Conservation (phyloP, 2,797 vertebrate genomes). For the Mormyrops attenuatus region DNA sequence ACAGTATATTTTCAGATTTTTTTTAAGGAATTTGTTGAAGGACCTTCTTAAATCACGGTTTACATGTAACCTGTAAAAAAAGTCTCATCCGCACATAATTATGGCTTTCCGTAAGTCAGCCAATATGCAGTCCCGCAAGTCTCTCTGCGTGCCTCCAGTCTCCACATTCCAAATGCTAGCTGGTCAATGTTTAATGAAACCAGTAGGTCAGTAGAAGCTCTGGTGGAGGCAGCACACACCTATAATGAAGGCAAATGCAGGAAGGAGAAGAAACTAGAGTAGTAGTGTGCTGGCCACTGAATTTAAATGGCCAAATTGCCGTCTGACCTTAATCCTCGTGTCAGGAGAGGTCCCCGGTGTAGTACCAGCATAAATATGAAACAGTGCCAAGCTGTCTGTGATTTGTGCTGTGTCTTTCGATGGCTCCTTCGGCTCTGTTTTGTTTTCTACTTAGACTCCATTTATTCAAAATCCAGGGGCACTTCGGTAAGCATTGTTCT, state of each 20-base stretch:
- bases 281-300: neutral
- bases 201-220: neutral
- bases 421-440: neutral
- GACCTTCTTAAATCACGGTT: neutral
- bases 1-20: neutral
- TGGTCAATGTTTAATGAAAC: constrained; percentile 20
- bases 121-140: neutral
- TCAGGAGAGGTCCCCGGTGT: neutral
- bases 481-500: neutral
- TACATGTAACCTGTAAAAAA: constrained; percentile 8
- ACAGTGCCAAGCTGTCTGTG: neutral
- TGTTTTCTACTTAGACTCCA: neutral
- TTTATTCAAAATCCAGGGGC: neutral
- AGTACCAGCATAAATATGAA: neutral
- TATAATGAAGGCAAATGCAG: neutral
- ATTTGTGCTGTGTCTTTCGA: neutral
- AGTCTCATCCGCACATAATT: constrained; percentile 8
- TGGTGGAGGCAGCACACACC: neutral
- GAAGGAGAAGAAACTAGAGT: neutral
- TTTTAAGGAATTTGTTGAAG: neutral
- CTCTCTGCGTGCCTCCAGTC: neutral
- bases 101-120: neutral
- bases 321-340: neutral
- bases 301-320: neutral
- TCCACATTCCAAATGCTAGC: constrained; percentile 21